Percentiles rank a stretch among this genome's conserved stretches.
These are phyloP conservation scores for Phyllotreta striolata DNA, from an alignment of 2,888 invertebrate genomes.

Conservation along the genomic window DNA sequence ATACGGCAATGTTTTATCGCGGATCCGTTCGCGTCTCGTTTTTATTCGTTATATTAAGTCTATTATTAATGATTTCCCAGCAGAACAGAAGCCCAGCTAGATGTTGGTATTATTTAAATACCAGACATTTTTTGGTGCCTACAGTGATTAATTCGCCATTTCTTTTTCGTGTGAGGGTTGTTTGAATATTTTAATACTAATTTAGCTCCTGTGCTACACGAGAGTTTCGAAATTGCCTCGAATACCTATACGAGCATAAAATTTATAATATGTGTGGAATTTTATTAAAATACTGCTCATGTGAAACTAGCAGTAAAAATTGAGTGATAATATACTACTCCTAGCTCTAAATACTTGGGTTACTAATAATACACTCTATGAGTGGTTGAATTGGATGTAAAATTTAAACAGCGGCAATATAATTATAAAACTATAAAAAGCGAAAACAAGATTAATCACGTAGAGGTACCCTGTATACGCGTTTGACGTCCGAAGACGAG, in stretches of 20 bases:
- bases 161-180: not conserved
- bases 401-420: too few relatives aligned
- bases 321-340: too few relatives aligned
- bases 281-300: too few relatives aligned
- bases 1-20: not conserved
- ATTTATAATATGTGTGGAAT: too few relatives aligned
- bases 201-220: slow-evolving; percentile 18
- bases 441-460: too few relatives aligned
- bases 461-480: too few relatives aligned
- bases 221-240: not conserved
- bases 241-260: too few relatives aligned
- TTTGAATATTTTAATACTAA: slow-evolving; percentile 14
- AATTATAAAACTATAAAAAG: too few relatives aligned
- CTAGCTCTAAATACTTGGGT: too few relatives aligned
- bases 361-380: too few relatives aligned
- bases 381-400: too few relatives aligned
- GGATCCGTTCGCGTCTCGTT: not conserved
- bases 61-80: slow-evolving; percentile 14
- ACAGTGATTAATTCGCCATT: slow-evolving; percentile 14
- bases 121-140: slow-evolving; percentile 17
- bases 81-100: slow-evolving; percentile 18
- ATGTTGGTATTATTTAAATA: slow-evolving; percentile 18
- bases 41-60: slow-evolving; percentile 5
- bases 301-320: too few relatives aligned
- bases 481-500: slow-evolving; percentile 1